Conservation (phyloP, 1,140 invertebrate genomes). For the Drosophila mojavensis region DNA sequence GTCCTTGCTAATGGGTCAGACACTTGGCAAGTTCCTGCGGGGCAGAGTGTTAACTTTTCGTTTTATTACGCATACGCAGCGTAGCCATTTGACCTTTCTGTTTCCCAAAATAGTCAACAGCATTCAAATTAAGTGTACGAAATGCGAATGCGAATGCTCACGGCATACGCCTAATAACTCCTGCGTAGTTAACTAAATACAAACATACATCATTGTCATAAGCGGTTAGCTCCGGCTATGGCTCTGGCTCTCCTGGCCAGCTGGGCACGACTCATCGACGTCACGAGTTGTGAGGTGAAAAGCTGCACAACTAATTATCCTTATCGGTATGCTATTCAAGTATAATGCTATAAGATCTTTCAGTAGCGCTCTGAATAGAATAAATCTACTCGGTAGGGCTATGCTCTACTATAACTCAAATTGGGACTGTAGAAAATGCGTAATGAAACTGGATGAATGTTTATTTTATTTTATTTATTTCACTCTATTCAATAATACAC, state of each 20-base stretch:
- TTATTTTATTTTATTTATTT: too few species aligned
- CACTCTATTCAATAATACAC: too few species aligned
- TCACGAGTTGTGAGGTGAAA: too few species aligned
- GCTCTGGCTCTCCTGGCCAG: background rate
- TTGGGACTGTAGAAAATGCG: too few species aligned
- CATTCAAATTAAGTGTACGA: constrained; percentile 5
- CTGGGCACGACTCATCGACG: too few species aligned
- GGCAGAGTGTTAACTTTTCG: background rate
- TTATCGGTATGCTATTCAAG: background rate
- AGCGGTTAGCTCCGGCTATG: background rate
- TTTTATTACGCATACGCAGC: constrained; percentile 38
- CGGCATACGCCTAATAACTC: constrained; percentile 51
- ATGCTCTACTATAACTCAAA: too few species aligned
- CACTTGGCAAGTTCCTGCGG: background rate
- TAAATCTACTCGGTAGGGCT: background rate
- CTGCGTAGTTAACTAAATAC: constrained; percentile 45
- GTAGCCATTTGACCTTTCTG: constrained; percentile 15
- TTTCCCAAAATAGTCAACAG: constrained; percentile 12
- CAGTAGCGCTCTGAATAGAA: background rate
- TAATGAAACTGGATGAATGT: too few species aligned
- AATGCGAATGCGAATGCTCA: constrained; percentile 46
- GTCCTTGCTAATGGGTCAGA: background rate
- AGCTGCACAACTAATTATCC: background rate
- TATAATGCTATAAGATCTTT: background rate
- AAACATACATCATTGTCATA: background rate